Evolutionary conservation across 2,113 vertebrate species (phyloP).

Genomic region (Eudyptes chrysolophus): DNA sequence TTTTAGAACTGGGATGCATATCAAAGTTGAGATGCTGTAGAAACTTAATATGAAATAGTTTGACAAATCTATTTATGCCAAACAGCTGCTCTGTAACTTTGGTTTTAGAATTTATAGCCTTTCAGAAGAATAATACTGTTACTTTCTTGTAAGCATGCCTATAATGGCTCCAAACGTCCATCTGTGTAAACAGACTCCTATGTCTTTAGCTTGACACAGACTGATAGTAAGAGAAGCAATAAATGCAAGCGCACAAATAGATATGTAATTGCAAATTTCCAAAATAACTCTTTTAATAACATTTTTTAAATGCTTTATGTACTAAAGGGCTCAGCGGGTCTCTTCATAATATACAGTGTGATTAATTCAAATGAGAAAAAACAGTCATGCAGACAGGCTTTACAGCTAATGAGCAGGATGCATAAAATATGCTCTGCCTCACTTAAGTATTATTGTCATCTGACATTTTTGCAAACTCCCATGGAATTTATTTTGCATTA

Average conservation of each 20-base stretch:
- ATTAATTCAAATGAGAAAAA: constrained; percentile 50
- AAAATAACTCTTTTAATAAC: constrained; percentile 27
- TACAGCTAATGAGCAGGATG: constrained; percentile 44
- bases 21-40: not conserved
- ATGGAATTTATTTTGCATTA: constrained; percentile 24
- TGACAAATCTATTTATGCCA: not conserved
- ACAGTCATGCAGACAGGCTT: constrained; percentile 33
- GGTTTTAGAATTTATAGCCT: not conserved
- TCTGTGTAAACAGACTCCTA: not conserved
- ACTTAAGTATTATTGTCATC: constrained; percentile 27
- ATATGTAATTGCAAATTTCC: constrained; percentile 18
- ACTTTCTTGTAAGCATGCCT: not conserved
- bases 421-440: constrained; percentile 30
- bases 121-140: not conserved
- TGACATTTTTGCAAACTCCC: constrained; percentile 35
- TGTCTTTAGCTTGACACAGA: not conserved
- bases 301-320: constrained; percentile 28
- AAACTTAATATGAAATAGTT: not conserved
- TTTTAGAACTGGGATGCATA: not conserved
- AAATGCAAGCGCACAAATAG: not conserved
- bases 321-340: not conserved
- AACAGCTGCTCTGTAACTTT: not conserved
- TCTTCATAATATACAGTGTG: constrained; percentile 15
- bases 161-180: not conserved
- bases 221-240: not conserved